phyloP scores from a whole-genome alignment of 2,888 invertebrate genomes.

The Cataglyphis albicans region DNA sequence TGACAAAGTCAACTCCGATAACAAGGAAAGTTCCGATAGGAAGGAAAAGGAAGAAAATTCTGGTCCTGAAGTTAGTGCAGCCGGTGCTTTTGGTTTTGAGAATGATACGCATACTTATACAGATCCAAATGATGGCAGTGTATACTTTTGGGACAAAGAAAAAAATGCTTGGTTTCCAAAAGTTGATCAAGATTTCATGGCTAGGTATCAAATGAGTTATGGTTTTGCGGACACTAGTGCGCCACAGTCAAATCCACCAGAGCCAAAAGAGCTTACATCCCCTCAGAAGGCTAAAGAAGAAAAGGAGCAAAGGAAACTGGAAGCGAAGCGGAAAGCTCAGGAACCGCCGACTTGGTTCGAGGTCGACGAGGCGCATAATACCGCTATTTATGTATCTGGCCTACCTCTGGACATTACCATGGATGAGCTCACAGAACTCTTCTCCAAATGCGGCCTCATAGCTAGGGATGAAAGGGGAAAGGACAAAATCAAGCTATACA shows the following conservation, averaged over 20 bases:
- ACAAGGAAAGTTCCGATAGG: constrained; percentile 62
- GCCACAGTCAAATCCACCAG: constrained; percentile 74
- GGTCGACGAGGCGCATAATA: constrained; percentile 94
- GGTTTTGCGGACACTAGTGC: constrained; percentile 91
- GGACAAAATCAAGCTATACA: constrained; percentile 97
- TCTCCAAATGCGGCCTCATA: constrained; percentile 98
- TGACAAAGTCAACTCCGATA: constrained; percentile 13
- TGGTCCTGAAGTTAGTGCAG: constrained; percentile 77
- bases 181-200: constrained; percentile 98
- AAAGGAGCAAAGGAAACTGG: constrained; percentile 80
- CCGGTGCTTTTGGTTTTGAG: constrained; percentile 90
- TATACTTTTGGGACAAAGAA: constrained; percentile 95
- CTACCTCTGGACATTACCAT: constrained; percentile 95
- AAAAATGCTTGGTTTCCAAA: constrained; percentile 99
- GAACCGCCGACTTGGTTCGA: constrained; percentile 95
- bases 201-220: constrained; percentile 98
- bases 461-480: constrained; percentile 94
- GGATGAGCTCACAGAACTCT: constrained; percentile 95
- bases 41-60: constrained; percentile 35
- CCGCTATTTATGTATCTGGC: constrained; percentile 98
- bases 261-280: constrained; percentile 84
- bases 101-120: constrained; percentile 93
- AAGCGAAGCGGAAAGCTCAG: constrained; percentile 86
- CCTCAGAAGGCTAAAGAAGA: constrained; percentile 80
- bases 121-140: constrained; percentile 93